phyloP scores from a whole-genome alignment of 2,888 invertebrate species.

The Ornithoptera alexandrae region DNA sequence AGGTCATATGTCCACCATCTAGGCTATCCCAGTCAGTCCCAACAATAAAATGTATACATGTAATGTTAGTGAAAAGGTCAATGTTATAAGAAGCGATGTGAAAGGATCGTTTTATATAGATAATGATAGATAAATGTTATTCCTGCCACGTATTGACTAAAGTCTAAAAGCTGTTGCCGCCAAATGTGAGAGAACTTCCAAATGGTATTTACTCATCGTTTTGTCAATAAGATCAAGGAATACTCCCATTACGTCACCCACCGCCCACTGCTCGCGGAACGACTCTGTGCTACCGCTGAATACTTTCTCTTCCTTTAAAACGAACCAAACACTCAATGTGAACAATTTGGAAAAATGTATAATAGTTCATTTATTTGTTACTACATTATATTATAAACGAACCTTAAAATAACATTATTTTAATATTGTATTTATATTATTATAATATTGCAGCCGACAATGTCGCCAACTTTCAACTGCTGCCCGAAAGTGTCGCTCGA shows the following conservation, averaged over 20 bases:
- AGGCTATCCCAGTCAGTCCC: too few species aligned
- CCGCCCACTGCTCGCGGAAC: slow-evolving; percentile 99
- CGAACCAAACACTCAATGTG: slow-evolving; percentile 17
- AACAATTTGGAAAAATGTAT: slow-evolving; percentile 18
- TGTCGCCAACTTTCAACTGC: slow-evolving; percentile 95
- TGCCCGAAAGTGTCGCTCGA: slow-evolving; percentile 93
- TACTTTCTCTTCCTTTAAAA: slow-evolving; percentile 96
- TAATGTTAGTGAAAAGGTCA: too few species aligned
- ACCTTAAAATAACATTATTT: too few species aligned
- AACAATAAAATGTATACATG: too few species aligned
- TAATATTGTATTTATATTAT: too few species aligned
- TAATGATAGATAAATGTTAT: slow-evolving; percentile 35
- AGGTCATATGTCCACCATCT: too few species aligned
- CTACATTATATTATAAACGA: too few species aligned
- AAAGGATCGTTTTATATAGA: too few species aligned
- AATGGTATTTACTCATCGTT: slow-evolving; percentile 94
- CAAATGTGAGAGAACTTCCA: slow-evolving; percentile 34
- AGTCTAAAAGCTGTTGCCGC: slow-evolving; percentile 38
- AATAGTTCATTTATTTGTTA: neutral
- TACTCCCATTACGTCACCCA: slow-evolving; percentile 99
- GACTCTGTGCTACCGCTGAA: slow-evolving; percentile 95
- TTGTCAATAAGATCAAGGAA: slow-evolving; percentile 99
- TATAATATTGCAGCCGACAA: slow-evolving; percentile 91
- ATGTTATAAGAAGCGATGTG: too few species aligned
- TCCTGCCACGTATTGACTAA: slow-evolving; percentile 48